Conservation (phyloP, 2,797 vertebrate genomes). For the Chaetophractus vellerosus region DNA sequence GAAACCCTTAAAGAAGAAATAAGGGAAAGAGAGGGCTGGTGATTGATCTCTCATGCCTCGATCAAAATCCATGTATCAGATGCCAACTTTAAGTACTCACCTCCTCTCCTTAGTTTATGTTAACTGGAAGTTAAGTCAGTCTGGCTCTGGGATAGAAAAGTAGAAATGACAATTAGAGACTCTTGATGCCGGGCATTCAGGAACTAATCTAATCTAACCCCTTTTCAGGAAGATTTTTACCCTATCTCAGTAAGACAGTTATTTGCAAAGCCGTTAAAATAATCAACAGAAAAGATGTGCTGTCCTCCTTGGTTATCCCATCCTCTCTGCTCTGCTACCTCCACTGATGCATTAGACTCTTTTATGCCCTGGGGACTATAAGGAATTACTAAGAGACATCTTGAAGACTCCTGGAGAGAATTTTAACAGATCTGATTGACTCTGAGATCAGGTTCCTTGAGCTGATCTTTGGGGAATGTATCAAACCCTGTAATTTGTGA, state of each 20-base stretch:
- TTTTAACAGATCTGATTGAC: not conserved
- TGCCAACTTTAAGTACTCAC: not conserved
- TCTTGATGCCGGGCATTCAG: not conserved
- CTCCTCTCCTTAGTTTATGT: not conserved
- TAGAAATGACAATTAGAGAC: not conserved
- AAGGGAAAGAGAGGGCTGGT: not conserved
- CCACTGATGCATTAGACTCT: not conserved
- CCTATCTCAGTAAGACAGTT: not conserved
- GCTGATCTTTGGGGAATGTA: not conserved
- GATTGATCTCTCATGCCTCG: not conserved
- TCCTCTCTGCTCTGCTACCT: not conserved
- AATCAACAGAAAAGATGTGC: not conserved
- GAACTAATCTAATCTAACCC: not conserved
- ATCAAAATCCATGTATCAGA: not conserved
- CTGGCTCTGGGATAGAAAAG: not conserved
- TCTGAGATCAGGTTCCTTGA: not conserved
- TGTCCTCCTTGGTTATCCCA: too few relatives aligned
- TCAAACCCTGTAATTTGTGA: not conserved
- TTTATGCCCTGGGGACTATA: not conserved
- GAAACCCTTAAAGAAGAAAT: not conserved
- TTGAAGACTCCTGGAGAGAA: not conserved
- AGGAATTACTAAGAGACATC: not conserved
- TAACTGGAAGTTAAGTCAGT: constrained; percentile 9
- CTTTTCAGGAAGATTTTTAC: not conserved
- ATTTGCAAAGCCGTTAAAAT: not conserved